Conservation (phyloP, 2,113 vertebrate genomes). For the Rattus norvegicus region GRCr8 NC_086020.1:195066501-195067000, state of each 20-base stretch:
- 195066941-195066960: background rate
- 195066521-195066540: background rate
- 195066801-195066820: constrained; percentile 12
- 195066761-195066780: background rate
- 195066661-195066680: constrained; percentile 25
- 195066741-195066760: background rate
- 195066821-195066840: constrained; percentile 29
- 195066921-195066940: background rate
- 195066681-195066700: constrained; percentile 46
- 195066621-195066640: background rate
- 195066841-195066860: background rate
- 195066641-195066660: constrained; percentile 33
- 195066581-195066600: background rate
- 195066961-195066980: too few species aligned
- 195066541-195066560: background rate
- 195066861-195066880: background rate
- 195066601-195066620: background rate
- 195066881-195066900: background rate
- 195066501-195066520: background rate
- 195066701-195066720: background rate
- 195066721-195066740: background rate
- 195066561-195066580: background rate
- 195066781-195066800: background rate
- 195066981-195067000: too few species aligned
- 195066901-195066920: background rate